Evolutionary conservation across 1,140 invertebrate genomes (phyloP).

Genomic region (Anagrus nilaparvatae): DNA sequence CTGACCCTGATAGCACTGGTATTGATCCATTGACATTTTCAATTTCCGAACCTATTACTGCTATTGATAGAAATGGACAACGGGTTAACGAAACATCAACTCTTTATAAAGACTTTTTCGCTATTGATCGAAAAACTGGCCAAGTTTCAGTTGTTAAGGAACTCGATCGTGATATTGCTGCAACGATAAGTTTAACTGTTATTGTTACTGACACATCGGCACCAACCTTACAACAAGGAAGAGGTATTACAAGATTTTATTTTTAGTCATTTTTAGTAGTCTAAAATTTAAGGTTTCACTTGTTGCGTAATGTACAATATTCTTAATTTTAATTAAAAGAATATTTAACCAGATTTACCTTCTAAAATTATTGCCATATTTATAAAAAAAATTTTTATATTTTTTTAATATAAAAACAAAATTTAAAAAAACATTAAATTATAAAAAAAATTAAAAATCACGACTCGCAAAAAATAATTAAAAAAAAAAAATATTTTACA

Average conservation of each 20-base stretch:
- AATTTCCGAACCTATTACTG: constrained; percentile 60
- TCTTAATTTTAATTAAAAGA: too few species aligned
- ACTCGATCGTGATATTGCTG: constrained; percentile 59
- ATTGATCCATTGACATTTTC: constrained; percentile 60
- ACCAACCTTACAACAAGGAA: constrained; percentile 62
- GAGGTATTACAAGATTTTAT: constrained; percentile 43
- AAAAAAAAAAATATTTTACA: too few species aligned
- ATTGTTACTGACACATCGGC: constrained; percentile 73
- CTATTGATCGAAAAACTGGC: constrained; percentile 57
- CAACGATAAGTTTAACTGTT: constrained; percentile 65
- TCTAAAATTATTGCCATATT: too few species aligned
- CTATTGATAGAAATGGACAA: constrained; percentile 73
- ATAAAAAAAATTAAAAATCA: too few species aligned
- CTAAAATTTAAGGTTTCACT: too few species aligned
- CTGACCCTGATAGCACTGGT: constrained; percentile 70
- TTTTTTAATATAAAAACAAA: too few species aligned
- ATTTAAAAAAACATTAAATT: too few species aligned
- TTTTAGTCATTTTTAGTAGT: constrained; percentile 5
- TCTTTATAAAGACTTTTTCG: constrained; percentile 55
- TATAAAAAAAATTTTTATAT: too few species aligned
- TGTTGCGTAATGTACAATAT: too few species aligned
- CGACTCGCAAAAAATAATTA: too few species aligned
- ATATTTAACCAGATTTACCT: too few species aligned
- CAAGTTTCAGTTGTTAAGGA: constrained; percentile 57
- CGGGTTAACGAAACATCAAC: constrained; percentile 45